Conservation (phyloP, 92 coral and sea anemone species). For the Isaurus tuberculatus region DNA sequence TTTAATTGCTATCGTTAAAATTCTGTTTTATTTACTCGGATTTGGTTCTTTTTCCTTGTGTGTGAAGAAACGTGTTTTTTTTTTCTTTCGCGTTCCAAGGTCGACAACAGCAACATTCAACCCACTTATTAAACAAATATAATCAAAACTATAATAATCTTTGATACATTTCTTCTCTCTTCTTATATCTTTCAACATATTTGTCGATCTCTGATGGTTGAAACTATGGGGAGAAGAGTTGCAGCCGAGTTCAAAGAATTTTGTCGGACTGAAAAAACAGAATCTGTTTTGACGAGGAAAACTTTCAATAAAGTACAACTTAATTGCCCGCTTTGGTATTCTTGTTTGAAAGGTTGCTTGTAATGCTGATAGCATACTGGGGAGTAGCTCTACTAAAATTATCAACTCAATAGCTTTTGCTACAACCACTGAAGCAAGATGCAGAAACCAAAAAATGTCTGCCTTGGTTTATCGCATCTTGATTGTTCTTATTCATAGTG, state of each 20-base stretch:
- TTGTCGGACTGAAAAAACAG: slow-evolving; percentile 30
- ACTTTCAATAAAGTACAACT: slow-evolving; percentile 32
- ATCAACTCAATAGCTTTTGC: slow-evolving; percentile 30
- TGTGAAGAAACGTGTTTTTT: too few relatives aligned
- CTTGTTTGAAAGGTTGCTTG: slow-evolving; percentile 40
- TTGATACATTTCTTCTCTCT: too few relatives aligned
- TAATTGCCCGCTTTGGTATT: slow-evolving; percentile 43
- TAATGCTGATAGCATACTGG: not conserved
- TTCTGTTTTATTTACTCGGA: too few relatives aligned
- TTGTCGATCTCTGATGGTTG: too few relatives aligned
- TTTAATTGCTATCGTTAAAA: too few relatives aligned
- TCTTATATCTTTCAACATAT: too few relatives aligned
- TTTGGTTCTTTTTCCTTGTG: too few relatives aligned
- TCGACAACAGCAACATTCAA: too few relatives aligned
- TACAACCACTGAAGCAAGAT: slow-evolving; percentile 26
- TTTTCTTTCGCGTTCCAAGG: too few relatives aligned
- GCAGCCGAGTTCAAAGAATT: slow-evolving; percentile 30
- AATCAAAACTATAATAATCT: too few relatives aligned
- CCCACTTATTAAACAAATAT: too few relatives aligned
- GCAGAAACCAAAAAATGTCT: slow-evolving; percentile 48
- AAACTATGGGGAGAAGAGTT: slow-evolving; percentile 24
- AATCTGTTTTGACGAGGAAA: slow-evolving; percentile 28
- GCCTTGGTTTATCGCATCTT: slow-evolving; percentile 47
- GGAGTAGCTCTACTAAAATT: slow-evolving; percentile 4
- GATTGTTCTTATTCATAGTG: slow-evolving; percentile 36